Conservation (phyloP, 2,888 invertebrate species). For the Hartigia nigra region DNA sequence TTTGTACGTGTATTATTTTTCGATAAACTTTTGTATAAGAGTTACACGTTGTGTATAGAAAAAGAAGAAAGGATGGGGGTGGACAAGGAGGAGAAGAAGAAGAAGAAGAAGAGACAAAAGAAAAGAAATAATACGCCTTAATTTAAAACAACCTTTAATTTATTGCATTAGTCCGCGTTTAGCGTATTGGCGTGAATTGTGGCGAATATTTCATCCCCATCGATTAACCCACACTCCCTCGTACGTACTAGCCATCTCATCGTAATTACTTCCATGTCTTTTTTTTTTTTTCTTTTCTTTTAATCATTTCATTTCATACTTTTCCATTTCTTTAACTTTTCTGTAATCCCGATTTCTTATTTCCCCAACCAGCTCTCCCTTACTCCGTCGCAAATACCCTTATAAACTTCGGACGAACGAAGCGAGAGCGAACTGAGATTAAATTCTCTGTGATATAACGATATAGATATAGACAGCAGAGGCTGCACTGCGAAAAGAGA, state of each 20-base stretch:
- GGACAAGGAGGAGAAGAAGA: neutral
- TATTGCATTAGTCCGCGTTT: slow-evolving; percentile 47
- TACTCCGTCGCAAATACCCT: neutral
- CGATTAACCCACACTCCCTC: slow-evolving; percentile 2
- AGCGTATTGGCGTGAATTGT: slow-evolving; percentile 33
- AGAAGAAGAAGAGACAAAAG: neutral
- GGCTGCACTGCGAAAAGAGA: neutral
- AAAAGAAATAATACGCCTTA: neutral
- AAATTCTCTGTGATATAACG: slow-evolving; percentile 63
- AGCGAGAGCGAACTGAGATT: slow-evolving; percentile 38
- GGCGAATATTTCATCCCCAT: neutral
- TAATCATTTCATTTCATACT: neutral
- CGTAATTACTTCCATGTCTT: neutral
- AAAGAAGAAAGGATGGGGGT: neutral
- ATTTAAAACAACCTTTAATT: neutral
- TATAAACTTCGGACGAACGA: neutral
- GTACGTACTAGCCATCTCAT: neutral
- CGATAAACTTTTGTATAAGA: slow-evolving; percentile 44
- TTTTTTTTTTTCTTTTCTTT: slow-evolving; percentile 12
- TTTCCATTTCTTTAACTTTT: slow-evolving; percentile 12
- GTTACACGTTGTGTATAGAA: slow-evolving; percentile 38
- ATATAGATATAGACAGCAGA: slow-evolving; percentile 40
- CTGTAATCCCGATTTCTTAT: slow-evolving; percentile 6
- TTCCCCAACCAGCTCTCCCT: neutral
- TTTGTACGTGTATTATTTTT: slow-evolving; percentile 60